Percentiles rank a stretch among this genome's conserved stretches.
These are phyloP conservation scores for Eurois occulta DNA, from an alignment of 2,888 invertebrate species.

Conservation along the genomic window DNA sequence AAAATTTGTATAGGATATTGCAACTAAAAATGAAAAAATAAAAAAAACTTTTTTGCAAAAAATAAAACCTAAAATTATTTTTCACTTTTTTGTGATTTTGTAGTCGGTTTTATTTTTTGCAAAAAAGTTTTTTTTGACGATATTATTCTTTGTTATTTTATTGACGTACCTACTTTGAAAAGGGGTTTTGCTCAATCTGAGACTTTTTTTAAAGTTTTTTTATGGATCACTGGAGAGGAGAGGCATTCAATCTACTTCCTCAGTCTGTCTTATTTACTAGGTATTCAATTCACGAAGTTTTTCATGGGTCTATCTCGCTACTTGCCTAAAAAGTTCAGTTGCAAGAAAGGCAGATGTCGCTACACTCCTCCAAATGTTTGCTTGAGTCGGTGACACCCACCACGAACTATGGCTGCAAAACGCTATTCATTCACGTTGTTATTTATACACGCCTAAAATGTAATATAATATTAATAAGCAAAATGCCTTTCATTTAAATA, in stretches of 20 bases:
- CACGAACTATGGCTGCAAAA: not conserved
- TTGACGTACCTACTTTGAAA: not conserved
- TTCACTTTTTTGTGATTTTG: no score
- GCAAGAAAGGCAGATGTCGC: constrained; percentile 1
- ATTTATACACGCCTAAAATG: not conserved
- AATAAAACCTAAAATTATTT: no score
- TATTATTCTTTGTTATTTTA: no score
- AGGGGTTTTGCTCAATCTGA: not conserved
- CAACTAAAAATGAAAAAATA: no score
- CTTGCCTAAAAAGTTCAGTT: not conserved
- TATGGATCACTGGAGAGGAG: not conserved
- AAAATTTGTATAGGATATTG: no score
- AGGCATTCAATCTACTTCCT: not conserved
- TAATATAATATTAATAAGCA: not conserved
- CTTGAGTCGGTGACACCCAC: not conserved
- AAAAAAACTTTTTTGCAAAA: no score
- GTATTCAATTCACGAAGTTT: not conserved
- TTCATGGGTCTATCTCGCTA: not conserved
- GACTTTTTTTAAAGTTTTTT: not conserved
- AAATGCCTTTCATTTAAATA: not conserved
- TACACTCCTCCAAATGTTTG: not conserved
- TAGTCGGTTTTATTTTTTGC: no score
- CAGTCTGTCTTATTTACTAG: not conserved
- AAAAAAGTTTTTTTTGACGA: no score
- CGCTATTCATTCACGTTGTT: not conserved